These are phyloP conservation scores for Polyommatus icarus DNA, from an alignment of 2,888 invertebrate species.

Conservation along the genomic window DNA sequence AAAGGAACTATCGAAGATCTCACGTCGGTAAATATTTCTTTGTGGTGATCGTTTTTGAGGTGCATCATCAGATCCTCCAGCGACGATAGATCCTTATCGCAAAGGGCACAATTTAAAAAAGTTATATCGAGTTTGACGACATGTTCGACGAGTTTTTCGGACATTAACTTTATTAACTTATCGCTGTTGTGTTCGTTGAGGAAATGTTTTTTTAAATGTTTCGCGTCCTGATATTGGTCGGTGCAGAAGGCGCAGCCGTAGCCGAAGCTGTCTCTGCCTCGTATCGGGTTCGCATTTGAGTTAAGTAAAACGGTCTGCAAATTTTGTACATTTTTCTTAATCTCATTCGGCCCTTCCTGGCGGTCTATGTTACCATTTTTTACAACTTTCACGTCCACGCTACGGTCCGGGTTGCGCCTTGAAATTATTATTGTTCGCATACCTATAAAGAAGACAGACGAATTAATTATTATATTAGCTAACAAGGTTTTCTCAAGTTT, in stretches of 20 bases:
- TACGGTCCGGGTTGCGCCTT: slow-evolving; percentile 42
- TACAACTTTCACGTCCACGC: slow-evolving; percentile 50
- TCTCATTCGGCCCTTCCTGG: slow-evolving; percentile 39
- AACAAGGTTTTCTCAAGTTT: background rate
- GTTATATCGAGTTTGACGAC: slow-evolving; percentile 60
- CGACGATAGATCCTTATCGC: slow-evolving; percentile 47
- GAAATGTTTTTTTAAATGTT: slow-evolving; percentile 53
- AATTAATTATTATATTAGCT: slow-evolving; percentile 34
- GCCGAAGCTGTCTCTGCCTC: slow-evolving; percentile 50
- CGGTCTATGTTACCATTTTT: slow-evolving; percentile 21
- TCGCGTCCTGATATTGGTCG: slow-evolving; percentile 50
- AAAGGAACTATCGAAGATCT: slow-evolving; percentile 61
- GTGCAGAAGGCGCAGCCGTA: slow-evolving; percentile 55
- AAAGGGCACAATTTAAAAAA: slow-evolving; percentile 52
- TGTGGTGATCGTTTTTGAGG: slow-evolving; percentile 48
- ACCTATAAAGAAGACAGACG: slow-evolving; percentile 57
- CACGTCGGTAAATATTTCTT: slow-evolving; percentile 49
- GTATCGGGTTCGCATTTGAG: slow-evolving; percentile 60
- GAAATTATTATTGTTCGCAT: slow-evolving; percentile 45
- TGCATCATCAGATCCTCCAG: slow-evolving; percentile 51
- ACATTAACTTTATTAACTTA: slow-evolving; percentile 48
- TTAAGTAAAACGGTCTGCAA: slow-evolving; percentile 51
- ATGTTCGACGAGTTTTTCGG: slow-evolving; percentile 47
- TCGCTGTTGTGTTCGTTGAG: slow-evolving; percentile 53
- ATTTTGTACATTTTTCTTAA: slow-evolving; percentile 51